Evolutionary conservation across 2,888 invertebrate genomes (phyloP), one percentile per base, ranked within the genome.

Genomic region (Leptopilina myrica): DNA sequence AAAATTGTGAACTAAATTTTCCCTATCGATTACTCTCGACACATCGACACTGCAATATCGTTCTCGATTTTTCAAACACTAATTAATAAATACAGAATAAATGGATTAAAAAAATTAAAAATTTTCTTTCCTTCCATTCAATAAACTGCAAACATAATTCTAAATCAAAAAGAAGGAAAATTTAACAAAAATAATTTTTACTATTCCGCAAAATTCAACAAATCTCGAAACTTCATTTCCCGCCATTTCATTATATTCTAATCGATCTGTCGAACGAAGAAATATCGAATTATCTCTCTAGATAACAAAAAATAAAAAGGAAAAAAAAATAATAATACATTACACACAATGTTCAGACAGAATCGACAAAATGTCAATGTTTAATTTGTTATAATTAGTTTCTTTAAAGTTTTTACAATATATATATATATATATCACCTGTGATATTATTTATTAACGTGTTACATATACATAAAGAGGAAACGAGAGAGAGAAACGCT

Each of bases 1-100:
- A 53, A 62, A 14, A 40, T 26, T 33, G 1, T 33, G 26, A 67
- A 67, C 67, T 69, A 69, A 7, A 62, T 7, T 43, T 43, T 43
- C 33, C 5, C 73, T 59, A 64, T 43, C 75, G 26, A 78, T 46
- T 69, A 75, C 62, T 76, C 76, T 76, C 76, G 76, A 64, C 66
- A 26, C 40, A n/a, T 79, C 65, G 56, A 20, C 56, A 67, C 64
- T 6, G 7, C 8, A 43, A 43, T 43, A 49, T 49, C 9, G 49
- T 49, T 49, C 49, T 62, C 9, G 20, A 62, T 9, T 15, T 62
- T 62, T 9, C 8, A 59, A 62, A 62, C 6, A 7, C 8, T 9
- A 62, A 62, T 8, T 2, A 15, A 9, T 62, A 49, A 49, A 11
- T 11, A 49, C 12, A 1, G 2, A 49, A 49, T 12, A 49, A 43